Base-by-base conservation (phyloP, 2,797 vertebrate species). In the Tympanoctomys barrerae region DNA sequence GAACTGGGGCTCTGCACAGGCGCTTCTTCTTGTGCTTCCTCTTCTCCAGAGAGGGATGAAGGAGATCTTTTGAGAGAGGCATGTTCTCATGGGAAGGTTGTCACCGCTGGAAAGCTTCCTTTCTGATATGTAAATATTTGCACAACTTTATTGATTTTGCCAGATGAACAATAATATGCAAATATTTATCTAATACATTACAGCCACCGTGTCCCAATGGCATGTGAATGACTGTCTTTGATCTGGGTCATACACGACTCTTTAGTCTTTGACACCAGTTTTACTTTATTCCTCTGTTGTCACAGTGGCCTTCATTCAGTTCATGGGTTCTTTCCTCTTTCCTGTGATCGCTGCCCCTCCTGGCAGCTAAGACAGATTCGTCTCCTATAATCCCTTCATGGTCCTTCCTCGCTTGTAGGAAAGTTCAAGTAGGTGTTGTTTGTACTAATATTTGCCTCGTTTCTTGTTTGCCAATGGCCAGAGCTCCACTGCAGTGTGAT, bases 391-490 rank as follows among this genome's bases (percentile, higher is more conserved):
- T 68, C 83, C 49, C n/a, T 86, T 82, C 70, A 39, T 73, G 31
- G 26, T 71, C 68, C 21, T 87, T 87, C 36, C 28, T 84, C 54
- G 26, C 31, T 71, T 73, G 16, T 21, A 57, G 82, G 61, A 94
- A 83, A 89, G 87, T 36, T 59, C n/a, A 77, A 89, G 28, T 10
- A 42, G 39, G 1, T 87, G 33, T 83, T 87, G 90, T 87, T 52
- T 26, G 46, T 87, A 26, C 57, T 84, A 87, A 66, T 78, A 91
- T 94, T 91, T 85, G 19, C 79, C 89, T 94, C 68, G 68, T 91
- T 94, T 92, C 49, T 89, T 93, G 75, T 26, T 95, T 49, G 39
- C 61, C 4, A 3, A 87, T 64, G n/a, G 54, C 31, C 26, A n/a
- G 62, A 31, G 19, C 59, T 92, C 36, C 13, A 18, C 46, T 70